These are phyloP conservation scores for Megaceryle alcyon DNA, from an alignment of 2,797 vertebrate species.

Conservation along the genomic window DNA sequence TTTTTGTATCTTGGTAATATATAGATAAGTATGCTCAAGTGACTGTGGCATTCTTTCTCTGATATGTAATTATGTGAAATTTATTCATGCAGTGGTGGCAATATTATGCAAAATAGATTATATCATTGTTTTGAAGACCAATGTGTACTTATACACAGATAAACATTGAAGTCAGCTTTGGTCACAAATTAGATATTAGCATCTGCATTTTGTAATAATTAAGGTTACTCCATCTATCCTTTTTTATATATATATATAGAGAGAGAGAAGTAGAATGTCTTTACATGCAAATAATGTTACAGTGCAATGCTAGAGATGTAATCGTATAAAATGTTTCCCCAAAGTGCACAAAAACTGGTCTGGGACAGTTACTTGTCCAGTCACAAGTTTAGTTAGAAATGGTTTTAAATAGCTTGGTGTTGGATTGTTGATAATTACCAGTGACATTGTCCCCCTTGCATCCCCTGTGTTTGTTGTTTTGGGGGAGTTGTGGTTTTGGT, in stretches of 20 bases:
- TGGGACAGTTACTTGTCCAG: neutral
- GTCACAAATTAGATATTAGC: neutral
- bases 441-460: neutral
- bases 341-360: neutral
- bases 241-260: neutral
- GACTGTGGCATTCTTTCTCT: neutral
- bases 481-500: neutral
- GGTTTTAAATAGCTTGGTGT: neutral
- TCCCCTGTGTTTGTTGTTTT: neutral
- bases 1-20: neutral
- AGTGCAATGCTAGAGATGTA: neutral
- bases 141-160: neutral
- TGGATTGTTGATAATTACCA: neutral
- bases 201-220: neutral
- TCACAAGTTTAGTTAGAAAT: neutral
- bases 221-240: neutral
- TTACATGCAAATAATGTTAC: neutral
- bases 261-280: neutral
- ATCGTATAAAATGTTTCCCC: neutral
- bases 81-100: neutral
- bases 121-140: neutral
- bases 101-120: neutral
- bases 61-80: neutral
- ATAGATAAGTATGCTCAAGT: neutral
- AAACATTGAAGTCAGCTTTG: neutral